phyloP scores from a whole-genome alignment of 1,140 invertebrate species.

The Achroia grisella region DNA sequence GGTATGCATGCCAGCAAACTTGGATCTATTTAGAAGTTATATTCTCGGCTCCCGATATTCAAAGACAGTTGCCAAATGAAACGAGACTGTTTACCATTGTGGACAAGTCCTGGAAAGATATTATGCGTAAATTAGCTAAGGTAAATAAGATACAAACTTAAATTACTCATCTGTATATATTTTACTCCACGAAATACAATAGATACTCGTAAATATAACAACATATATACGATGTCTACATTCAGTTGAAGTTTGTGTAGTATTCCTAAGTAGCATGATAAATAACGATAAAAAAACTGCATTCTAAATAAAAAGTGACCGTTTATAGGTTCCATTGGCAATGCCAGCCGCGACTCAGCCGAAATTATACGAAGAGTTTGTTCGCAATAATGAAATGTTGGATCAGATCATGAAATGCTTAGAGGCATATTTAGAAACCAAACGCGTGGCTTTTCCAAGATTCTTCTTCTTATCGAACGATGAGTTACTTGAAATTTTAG shows the following conservation, averaged over 20 bases:
- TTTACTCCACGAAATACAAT: too few species aligned
- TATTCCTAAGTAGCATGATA: too few species aligned
- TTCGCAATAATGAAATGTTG: slow-evolving; percentile 84
- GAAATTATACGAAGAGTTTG: slow-evolving; percentile 80
- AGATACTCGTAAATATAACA: too few species aligned
- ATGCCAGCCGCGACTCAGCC: slow-evolving; percentile 79
- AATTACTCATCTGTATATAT: too few species aligned
- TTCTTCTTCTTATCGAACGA: slow-evolving; percentile 97
- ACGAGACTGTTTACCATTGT: slow-evolving; percentile 88
- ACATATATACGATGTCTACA: too few species aligned
- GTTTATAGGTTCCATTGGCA: slow-evolving; percentile 78
- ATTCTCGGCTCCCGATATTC: slow-evolving; percentile 92
- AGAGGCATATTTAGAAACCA: slow-evolving; percentile 89
- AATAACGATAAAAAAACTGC: not conserved
- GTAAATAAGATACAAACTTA: slow-evolving; percentile 59
- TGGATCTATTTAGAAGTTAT: slow-evolving; percentile 93
- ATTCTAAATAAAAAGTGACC: not conserved
- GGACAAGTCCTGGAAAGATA: slow-evolving; percentile 91
- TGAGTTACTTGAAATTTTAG: slow-evolving; percentile 93
- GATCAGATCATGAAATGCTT: slow-evolving; percentile 89
- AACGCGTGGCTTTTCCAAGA: slow-evolving; percentile 91
- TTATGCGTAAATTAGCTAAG: slow-evolving; percentile 83
- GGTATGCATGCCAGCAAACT: slow-evolving; percentile 87
- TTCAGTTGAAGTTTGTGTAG: too few species aligned
- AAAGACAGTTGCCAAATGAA: slow-evolving; percentile 88